Evolutionary conservation across 2,113 vertebrate species (phyloP).

Genomic region (Tenrec ecaudatus): DNA sequence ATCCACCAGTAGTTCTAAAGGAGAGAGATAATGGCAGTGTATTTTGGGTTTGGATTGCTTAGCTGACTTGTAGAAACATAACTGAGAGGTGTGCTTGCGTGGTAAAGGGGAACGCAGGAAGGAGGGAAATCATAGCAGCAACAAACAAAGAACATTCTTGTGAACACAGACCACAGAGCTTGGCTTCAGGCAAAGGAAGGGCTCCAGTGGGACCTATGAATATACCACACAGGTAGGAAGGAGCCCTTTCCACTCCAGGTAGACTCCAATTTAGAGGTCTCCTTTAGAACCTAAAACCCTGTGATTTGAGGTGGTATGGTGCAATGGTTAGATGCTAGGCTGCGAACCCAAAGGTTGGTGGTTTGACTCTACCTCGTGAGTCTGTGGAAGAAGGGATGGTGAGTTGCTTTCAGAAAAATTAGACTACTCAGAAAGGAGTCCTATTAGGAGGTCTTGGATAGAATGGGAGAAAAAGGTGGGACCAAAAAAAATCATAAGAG

Average conservation of each 20-base stretch:
- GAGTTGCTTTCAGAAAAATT: background rate
- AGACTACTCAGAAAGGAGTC: background rate
- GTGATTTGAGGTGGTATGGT: background rate
- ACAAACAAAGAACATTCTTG: background rate
- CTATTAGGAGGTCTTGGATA: too few species aligned
- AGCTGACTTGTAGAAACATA: background rate
- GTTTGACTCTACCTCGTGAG: background rate
- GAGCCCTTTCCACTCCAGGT: background rate
- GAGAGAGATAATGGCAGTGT: too few species aligned
- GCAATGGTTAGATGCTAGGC: background rate
- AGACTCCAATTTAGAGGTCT: background rate
- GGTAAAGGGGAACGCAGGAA: background rate
- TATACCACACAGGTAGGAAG: background rate
- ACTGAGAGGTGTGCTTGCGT: background rate
- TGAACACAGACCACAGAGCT: background rate
- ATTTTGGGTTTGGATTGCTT: background rate
- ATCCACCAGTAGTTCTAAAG: too few species aligned
- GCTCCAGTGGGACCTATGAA: too few species aligned
- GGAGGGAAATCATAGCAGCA: background rate
- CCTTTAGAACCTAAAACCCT: background rate
- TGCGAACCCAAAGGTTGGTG: background rate
- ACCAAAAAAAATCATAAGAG: too few species aligned
- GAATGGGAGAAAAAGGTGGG: too few species aligned
- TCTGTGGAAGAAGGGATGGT: background rate
- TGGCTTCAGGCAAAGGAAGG: background rate